phyloP scores from a whole-genome alignment of 1,140 invertebrate genomes.

The Cherax destructor region DNA sequence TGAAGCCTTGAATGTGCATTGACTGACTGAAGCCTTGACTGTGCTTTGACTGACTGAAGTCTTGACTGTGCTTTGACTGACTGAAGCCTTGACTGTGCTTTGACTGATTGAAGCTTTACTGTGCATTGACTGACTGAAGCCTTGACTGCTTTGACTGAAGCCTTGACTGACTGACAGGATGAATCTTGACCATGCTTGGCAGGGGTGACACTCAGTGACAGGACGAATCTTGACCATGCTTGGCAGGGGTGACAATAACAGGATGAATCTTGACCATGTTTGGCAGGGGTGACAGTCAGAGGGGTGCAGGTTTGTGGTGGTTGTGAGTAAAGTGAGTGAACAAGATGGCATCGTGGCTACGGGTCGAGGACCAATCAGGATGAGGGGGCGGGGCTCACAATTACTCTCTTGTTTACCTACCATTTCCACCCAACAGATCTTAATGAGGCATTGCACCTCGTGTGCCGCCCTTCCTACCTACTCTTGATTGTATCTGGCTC shows the following conservation, averaged over 20 bases:
- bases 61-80: too few species aligned
- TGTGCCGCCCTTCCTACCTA: neutral
- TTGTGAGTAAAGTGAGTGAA: constrained; percentile 5
- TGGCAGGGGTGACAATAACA: too few species aligned
- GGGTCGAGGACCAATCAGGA: constrained; percentile 67
- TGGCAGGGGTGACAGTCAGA: neutral
- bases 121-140: too few species aligned
- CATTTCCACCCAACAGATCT: constrained; percentile 40
- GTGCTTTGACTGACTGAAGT: too few species aligned
- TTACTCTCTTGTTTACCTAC: constrained; percentile 65
- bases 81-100: too few species aligned
- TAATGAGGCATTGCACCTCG: constrained; percentile 47
- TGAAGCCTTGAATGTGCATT: too few species aligned
- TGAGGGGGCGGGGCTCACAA: constrained; percentile 61
- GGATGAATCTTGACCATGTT: too few species aligned
- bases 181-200: too few species aligned
- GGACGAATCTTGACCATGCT: neutral
- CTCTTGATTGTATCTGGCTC: too few species aligned
- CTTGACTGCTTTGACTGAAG: too few species aligned
- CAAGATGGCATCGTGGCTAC: constrained; percentile 67
- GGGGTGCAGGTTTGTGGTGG: neutral
- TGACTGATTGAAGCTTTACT: too few species aligned
- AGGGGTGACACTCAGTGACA: neutral
- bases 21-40: too few species aligned
- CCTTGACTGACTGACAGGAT: neutral